These are phyloP conservation scores for Myotis yumanensis DNA, from an alignment of 2,113 vertebrate genomes.

Conservation along the genomic window DNA sequence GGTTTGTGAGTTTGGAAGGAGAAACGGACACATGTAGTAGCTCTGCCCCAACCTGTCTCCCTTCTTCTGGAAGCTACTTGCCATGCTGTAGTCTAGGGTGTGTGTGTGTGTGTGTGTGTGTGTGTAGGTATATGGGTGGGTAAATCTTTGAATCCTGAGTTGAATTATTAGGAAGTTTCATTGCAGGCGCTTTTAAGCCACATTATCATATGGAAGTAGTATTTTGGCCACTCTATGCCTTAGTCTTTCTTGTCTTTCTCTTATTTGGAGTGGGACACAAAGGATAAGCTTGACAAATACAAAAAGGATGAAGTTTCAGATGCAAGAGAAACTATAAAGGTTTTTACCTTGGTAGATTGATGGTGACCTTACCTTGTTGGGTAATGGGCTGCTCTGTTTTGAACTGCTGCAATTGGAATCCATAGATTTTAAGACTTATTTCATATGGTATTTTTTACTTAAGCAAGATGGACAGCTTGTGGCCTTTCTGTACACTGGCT, in stretches of 20 bases:
- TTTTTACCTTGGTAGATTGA: background rate
- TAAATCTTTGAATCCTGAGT: background rate
- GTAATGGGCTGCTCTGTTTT: background rate
- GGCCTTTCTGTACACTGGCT: background rate
- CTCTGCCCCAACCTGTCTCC: background rate
- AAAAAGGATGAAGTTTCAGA: background rate
- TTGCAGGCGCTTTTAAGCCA: background rate
- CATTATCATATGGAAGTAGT: background rate
- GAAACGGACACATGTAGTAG: background rate
- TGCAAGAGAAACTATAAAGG: background rate
- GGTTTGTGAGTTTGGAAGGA: background rate
- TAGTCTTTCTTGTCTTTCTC: background rate
- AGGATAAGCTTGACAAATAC: background rate
- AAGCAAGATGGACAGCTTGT: background rate
- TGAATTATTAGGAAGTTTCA: background rate
- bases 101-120: background rate
- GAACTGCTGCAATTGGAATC: background rate
- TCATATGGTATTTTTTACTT: conserved; percentile 25
- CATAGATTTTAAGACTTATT: background rate
- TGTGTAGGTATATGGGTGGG: background rate
- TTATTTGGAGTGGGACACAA: background rate
- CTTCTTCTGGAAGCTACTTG: background rate
- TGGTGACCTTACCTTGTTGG: background rate
- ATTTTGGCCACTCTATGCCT: background rate
- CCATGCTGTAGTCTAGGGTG: too few species aligned